Base-by-base conservation (phyloP, 2,797 vertebrate genomes). In the Fringilla coelebs region DNA sequence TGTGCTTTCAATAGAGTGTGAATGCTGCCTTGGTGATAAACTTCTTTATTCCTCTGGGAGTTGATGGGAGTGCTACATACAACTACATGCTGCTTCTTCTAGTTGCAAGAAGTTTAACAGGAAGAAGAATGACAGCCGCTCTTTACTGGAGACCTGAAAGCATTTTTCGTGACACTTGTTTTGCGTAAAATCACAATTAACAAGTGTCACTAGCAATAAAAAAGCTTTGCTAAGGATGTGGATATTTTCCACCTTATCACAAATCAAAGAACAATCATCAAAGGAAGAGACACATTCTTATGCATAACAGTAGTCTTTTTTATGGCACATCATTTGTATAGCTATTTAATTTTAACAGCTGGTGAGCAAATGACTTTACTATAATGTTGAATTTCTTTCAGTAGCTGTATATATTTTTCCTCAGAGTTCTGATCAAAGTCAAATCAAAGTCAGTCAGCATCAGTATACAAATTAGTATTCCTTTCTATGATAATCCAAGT, bases 321-420 rank as follows among this genome's bases (percentile, higher is more conserved):
- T 95, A 94, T 87, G 71, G 76, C 49, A 67, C 31, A 76, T 67
- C 71, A 77, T 91, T 96, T 94, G 63, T 93, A 71, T 40, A 82
- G 71, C 89, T 93, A 76, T 94, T 93, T 93, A 79, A 86, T 94
- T 96, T 92, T 94, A 96, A 95, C 92, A 96, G 91, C 82, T 93
- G 85, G 48, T 76, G 85, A 93, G 65, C 61, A 93, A 94, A 76
- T 66, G 2, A 77, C 91, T 87, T 95, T 41, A 72, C 38, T 75
- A 74, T 70, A 71, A 82, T 68, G 85, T 18, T 81, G 54, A 38
- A 68, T 88, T 96, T 94, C 66, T 94, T 95, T 94, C 74, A 91
- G 6, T 82, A 55, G 22, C 60, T 73, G 31, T 76, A 90, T 79
- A 6, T 89, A 79, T 88, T 94, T 91, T 89, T 76, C 73, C 55